phyloP scores from a whole-genome alignment of 2,888 invertebrate species.

The Augochlorella aurata region DNA sequence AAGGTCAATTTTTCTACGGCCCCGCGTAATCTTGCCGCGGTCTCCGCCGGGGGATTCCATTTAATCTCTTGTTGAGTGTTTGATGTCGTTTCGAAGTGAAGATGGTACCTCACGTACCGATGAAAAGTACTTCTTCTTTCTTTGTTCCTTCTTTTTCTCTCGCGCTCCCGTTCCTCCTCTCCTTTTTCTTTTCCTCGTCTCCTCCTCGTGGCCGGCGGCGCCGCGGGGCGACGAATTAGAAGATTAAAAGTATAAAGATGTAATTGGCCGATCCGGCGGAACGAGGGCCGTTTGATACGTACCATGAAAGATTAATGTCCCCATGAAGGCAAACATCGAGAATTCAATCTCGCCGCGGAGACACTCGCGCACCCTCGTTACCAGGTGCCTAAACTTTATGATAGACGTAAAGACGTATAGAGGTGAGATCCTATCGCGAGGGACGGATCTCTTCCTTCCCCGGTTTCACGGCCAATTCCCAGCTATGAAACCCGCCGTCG shows the following conservation, averaged over 20 bases:
- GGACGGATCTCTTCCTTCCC: slow-evolving; percentile 31
- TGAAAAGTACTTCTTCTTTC: slow-evolving; percentile 21
- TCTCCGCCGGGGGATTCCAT: slow-evolving; percentile 45
- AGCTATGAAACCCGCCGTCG: slow-evolving; percentile 39
- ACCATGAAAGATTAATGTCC: slow-evolving; percentile 23
- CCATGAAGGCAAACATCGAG: slow-evolving; percentile 32
- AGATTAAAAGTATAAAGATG: slow-evolving; percentile 43
- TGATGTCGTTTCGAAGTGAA: slow-evolving; percentile 37
- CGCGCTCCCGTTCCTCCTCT: neutral
- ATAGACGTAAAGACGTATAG: slow-evolving; percentile 51
- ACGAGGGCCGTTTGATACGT: neutral
- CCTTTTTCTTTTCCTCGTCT: neutral
- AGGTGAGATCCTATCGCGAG: slow-evolving; percentile 45
- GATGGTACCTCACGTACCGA: slow-evolving; percentile 12
- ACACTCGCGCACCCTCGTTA: slow-evolving; percentile 50
- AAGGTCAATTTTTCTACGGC: slow-evolving; percentile 55
- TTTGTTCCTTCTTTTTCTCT: neutral
- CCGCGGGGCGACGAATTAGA: slow-evolving; percentile 24
- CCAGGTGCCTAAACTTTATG: slow-evolving; percentile 60
- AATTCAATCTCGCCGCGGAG: slow-evolving; percentile 57
- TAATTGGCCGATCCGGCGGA: slow-evolving; percentile 26
- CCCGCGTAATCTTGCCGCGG: slow-evolving; percentile 33
- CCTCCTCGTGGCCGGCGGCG: neutral
- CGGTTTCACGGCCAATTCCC: slow-evolving; percentile 53
- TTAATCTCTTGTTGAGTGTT: slow-evolving; percentile 54